Conservation (phyloP, 2,113 vertebrate species). For the Trematomus loennbergii region DNA sequence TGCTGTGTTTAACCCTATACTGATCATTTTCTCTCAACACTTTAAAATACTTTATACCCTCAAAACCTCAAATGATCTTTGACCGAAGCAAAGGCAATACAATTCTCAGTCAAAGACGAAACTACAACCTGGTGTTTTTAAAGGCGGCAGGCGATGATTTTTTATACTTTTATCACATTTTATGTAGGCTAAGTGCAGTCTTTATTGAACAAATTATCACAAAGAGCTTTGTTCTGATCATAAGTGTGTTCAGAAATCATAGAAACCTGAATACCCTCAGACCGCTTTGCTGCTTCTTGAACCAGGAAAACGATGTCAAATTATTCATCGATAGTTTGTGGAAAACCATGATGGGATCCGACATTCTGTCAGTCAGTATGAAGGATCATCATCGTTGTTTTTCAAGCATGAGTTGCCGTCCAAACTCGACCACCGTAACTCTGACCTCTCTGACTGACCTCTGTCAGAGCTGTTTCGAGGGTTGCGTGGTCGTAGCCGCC, state of each 20-base stretch:
- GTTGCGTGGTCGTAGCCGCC: rapidly evolving
- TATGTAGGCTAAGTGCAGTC: background rate
- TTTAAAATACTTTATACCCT: too few relatives aligned
- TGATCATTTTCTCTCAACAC: too few relatives aligned
- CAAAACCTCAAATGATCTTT: too few relatives aligned
- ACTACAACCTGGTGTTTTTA: background rate
- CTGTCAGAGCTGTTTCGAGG: slow-evolving; percentile 30
- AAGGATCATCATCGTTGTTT: background rate
- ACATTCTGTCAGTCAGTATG: slow-evolving; percentile 49
- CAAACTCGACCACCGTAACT: background rate
- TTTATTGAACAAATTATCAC: background rate
- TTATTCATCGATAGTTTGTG: slow-evolving; percentile 23
- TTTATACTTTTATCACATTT: background rate
- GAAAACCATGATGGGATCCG: slow-evolving; percentile 27
- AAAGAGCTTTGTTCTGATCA: background rate
- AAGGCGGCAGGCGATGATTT: background rate
- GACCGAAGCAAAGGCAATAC: too few relatives aligned
- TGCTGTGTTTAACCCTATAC: too few relatives aligned
- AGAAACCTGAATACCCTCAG: background rate
- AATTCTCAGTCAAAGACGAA: too few relatives aligned
- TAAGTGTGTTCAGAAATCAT: background rate
- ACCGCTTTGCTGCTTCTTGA: slow-evolving; percentile 10
- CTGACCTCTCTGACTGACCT: slow-evolving; percentile 50
- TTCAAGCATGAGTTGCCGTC: slow-evolving; percentile 45
- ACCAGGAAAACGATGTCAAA: slow-evolving; percentile 14